These are phyloP conservation scores for Eumaeus atala DNA, from an alignment of 1,140 invertebrate species.

Conservation along the genomic window DNA sequence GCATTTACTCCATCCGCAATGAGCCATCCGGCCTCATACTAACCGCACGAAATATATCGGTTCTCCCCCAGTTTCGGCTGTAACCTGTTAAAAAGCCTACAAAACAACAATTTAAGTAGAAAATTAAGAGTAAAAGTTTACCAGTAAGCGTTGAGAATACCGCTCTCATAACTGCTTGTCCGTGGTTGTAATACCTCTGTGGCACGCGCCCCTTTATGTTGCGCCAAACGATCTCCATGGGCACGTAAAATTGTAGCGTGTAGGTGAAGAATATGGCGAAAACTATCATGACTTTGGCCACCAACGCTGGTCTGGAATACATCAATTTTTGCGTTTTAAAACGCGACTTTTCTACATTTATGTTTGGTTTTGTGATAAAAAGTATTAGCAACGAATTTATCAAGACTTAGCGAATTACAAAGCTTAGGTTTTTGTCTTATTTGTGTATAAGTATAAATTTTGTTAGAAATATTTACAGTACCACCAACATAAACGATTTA, in stretches of 20 bases:
- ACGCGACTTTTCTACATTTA: not conserved
- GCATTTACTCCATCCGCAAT: too few relatives aligned
- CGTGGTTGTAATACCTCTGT: slow-evolving; percentile 47
- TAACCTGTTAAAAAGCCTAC: too few relatives aligned
- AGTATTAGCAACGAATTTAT: too few relatives aligned
- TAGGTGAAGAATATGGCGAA: slow-evolving; percentile 88
- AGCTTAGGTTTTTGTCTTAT: too few relatives aligned
- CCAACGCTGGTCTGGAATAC: slow-evolving; percentile 76
- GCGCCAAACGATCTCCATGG: slow-evolving; percentile 80
- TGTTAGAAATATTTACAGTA: too few relatives aligned
- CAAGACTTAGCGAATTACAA: too few relatives aligned
- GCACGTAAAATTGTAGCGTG: slow-evolving; percentile 91
- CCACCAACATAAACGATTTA: too few relatives aligned
- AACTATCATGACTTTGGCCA: slow-evolving; percentile 84
- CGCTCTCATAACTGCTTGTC: slow-evolving; percentile 51
- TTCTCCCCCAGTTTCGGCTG: too few relatives aligned
- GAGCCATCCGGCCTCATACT: too few relatives aligned
- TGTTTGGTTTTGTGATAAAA: too few relatives aligned
- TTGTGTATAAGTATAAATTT: too few relatives aligned
- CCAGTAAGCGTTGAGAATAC: slow-evolving; percentile 53
- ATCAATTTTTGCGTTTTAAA: slow-evolving; percentile 1
- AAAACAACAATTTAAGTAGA: not conserved
- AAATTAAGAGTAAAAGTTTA: slow-evolving; percentile 26
- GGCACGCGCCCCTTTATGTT: slow-evolving; percentile 46
- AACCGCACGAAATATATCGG: too few relatives aligned